Base-by-base conservation (phyloP, 2,888 invertebrate species). In the Ornithoptera priamus region DNA sequence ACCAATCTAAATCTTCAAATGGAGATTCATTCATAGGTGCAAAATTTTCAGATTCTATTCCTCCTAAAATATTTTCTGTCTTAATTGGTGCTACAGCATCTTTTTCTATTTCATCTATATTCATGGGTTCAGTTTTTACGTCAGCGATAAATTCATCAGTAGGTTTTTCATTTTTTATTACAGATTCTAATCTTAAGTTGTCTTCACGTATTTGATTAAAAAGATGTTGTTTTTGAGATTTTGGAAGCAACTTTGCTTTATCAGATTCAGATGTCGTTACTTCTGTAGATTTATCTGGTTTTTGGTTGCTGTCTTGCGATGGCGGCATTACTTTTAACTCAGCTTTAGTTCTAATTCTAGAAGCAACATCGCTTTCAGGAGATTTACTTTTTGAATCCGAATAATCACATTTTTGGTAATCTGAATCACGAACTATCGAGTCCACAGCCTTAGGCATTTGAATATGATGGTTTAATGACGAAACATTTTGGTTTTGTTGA, bases 311-410 rank as follows among this genome's bases (percentile, higher is more conserved):
- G 70, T 90, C 89, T 78, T 88, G 86, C 59, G 89, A 86, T n/a
- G 90, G 88, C 42, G 89, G 91, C 87, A 90, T 87, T 53, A 87
- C 93, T 86, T 97, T 97, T 58, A 97, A 88, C 87, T 97, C 97
- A 2, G 96, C 97, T 89, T 97, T 97, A 5, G 97, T 97, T 75
- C 97, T 93, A 79, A 97, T 97, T 80, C 97, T 93, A 17, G 96
- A 95, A 57, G 95, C 95, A 62, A 95, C 90, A 73, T 93, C 93
- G 71, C 85, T 88, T 83, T 93, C 93, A 30, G 90, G 88, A 57
- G 89, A 87, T 78, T 86, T 89, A 57, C 84, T 84, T 78, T 89
- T 88, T 36, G 78, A 62, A 65, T 91, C 88, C 60, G 75, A 73
- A 69, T 78, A 87, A 65, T 89, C 85, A 72, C 73, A 77, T 73